Percentiles rank a stretch among this genome's conserved stretches.
Evolutionary conservation across 2,888 invertebrate species (phyloP).

Genomic region (Dicranocentrus wangi): DNA sequence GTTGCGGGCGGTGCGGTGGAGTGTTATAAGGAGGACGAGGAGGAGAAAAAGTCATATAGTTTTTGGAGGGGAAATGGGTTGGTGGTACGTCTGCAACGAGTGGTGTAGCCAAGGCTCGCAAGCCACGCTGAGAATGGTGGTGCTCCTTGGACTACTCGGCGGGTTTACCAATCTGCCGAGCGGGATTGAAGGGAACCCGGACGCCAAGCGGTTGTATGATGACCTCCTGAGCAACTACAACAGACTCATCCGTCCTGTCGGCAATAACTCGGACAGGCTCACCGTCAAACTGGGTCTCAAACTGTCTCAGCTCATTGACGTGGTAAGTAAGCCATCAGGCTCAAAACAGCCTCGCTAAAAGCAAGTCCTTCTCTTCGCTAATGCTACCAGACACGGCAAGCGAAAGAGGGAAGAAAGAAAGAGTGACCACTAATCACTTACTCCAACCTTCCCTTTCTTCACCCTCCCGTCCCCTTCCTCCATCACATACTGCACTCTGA

Average conservation of each 20-base stretch:
- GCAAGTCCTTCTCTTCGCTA: background rate
- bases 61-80: no score
- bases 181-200: constrained; percentile 80
- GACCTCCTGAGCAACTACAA: constrained; percentile 97
- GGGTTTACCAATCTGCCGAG: constrained; percentile 62
- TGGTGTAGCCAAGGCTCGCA: constrained; percentile 42
- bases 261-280: constrained; percentile 93
- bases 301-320: constrained; percentile 93
- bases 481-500: background rate
- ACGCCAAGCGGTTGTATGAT: constrained; percentile 96
- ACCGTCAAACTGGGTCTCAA: constrained; percentile 93
- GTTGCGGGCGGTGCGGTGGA: no score
- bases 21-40: no score
- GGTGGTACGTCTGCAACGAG: background rate
- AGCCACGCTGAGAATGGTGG: constrained; percentile 48
- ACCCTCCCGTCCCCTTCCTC: no score
- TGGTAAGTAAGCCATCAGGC: constrained; percentile 80
- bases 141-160: constrained; percentile 64
- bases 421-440: constrained; percentile 31
- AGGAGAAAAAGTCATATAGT: no score
- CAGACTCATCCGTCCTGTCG: constrained; percentile 92
- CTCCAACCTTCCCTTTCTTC: no score
- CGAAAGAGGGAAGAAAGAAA: constrained; percentile 3
- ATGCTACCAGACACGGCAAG: background rate
- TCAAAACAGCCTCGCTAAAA: background rate